Conservation (phyloP, 35 echinoderm and acorn worm genomes). For the Diadema setosum region DNA sequence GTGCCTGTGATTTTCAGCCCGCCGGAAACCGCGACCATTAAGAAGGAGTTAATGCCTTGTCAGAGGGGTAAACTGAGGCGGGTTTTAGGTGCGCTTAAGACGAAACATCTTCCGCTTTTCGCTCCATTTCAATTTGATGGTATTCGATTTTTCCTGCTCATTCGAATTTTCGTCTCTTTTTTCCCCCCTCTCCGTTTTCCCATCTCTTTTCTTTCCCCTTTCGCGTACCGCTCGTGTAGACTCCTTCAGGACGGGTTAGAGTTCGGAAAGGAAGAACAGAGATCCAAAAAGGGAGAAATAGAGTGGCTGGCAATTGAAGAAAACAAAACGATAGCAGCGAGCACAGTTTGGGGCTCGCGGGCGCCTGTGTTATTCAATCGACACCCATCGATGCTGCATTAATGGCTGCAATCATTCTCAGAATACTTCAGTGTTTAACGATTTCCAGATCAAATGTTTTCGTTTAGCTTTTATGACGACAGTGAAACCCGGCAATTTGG, state of each 20-base stretch:
- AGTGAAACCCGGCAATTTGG: too few species aligned
- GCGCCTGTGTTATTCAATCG: constrained; percentile 14
- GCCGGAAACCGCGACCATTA: constrained; percentile 24
- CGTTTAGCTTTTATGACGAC: constrained; percentile 4
- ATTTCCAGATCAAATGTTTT: constrained; percentile 21
- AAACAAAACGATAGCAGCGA: not conserved
- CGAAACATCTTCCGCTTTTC: constrained; percentile 20
- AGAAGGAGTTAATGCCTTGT: constrained; percentile 25
- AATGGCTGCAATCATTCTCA: constrained; percentile 13
- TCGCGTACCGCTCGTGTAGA: too few species aligned
- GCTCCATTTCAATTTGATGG: constrained; percentile 31
- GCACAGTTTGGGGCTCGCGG: not conserved
- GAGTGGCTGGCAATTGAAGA: too few species aligned
- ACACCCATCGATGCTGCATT: not conserved
- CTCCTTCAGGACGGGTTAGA: too few species aligned
- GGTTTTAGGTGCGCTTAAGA: constrained; percentile 18
- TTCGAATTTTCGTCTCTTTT: constrained; percentile 15
- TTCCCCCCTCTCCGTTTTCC: not conserved
- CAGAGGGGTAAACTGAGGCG: constrained; percentile 5
- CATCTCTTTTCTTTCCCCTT: not conserved
- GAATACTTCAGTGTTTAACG: constrained; percentile 6
- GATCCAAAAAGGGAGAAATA: too few species aligned
- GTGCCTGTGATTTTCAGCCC: not conserved
- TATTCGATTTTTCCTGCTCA: constrained; percentile 18
- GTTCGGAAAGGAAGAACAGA: too few species aligned